A percentile compares a stretch with the other conserved stretches of the same genome.
Conservation (phyloP, 2,797 vertebrate species). For the Xenentodon cancila region DNA sequence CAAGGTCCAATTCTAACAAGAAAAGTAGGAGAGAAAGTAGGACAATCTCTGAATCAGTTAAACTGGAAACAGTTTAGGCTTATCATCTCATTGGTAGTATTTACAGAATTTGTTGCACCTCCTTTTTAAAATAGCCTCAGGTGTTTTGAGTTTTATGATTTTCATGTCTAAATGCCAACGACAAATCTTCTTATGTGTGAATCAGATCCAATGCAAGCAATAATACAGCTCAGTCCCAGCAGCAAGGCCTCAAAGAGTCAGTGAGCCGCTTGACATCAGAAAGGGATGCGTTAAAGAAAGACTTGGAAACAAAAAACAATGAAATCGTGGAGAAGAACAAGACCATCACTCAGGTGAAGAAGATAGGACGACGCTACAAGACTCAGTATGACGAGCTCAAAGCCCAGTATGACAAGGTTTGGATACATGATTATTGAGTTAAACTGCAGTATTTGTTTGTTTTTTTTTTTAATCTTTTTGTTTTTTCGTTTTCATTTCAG, state of each 20-base stretch:
- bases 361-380: slow-evolving; percentile 97
- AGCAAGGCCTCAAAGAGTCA: slow-evolving; percentile 88
- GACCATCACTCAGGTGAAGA: slow-evolving; percentile 98
- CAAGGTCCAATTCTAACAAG: no score
- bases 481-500: slow-evolving; percentile 53
- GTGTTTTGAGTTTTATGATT: no score
- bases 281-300: slow-evolving; percentile 88
- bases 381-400: slow-evolving; percentile 98
- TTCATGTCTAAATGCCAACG: background rate
- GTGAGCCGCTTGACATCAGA: slow-evolving; percentile 84
- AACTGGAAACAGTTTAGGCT: no score
- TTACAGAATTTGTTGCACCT: no score
- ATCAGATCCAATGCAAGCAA: slow-evolving; percentile 86
- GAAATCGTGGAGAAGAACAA: slow-evolving; percentile 94
- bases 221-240: slow-evolving; percentile 89
- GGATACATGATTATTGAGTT: background rate
- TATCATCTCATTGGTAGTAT: no score
- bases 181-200: background rate
- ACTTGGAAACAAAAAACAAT: slow-evolving; percentile 85
- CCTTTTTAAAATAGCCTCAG: no score
- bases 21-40: no score
- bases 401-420: slow-evolving; percentile 91
- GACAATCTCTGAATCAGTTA: no score
- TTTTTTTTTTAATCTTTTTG: no score
- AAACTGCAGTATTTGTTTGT: background rate